Conservation (phyloP, 2,113 vertebrate species). For the Thymallus thymallus region DNA sequence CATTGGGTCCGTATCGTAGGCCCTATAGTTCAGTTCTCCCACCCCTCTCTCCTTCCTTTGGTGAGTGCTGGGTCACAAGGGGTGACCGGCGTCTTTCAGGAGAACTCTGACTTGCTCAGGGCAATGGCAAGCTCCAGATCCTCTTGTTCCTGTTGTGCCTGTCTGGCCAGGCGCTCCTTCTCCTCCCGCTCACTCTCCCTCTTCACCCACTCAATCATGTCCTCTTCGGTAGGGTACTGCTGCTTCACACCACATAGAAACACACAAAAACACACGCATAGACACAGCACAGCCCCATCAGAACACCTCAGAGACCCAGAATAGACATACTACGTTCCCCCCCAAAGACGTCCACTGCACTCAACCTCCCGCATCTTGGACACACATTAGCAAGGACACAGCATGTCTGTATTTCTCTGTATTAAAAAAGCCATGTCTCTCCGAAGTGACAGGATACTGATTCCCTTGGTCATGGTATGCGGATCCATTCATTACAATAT, state of each 20-base stretch:
- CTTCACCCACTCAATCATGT: conserved; percentile 99
- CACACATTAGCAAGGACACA: too few species aligned
- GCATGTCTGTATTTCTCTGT: too few species aligned
- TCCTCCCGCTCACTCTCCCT: conserved; percentile 97
- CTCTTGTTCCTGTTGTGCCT: conserved; percentile 96
- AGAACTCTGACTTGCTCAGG: conserved; percentile 98
- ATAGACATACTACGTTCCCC: too few species aligned
- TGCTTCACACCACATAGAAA: conserved; percentile 49
- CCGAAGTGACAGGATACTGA: too few species aligned
- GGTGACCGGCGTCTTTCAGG: conserved; percentile 75
- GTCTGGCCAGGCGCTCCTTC: conserved; percentile 88
- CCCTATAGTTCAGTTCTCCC: background rate
- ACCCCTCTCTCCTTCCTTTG: conserved; percentile 57
- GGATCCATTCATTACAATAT: too few species aligned
- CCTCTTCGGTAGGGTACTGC: conserved; percentile 97
- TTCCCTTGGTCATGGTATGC: too few species aligned
- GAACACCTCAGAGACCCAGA: background rate
- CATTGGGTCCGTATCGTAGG: background rate
- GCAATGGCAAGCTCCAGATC: conserved; percentile 98
- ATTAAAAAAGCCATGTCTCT: too few species aligned
- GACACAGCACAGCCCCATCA: background rate
- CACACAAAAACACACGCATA: conserved; percentile 5
- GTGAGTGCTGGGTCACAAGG: conserved; percentile 45
- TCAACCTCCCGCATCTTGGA: too few species aligned
- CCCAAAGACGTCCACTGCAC: too few species aligned